phyloP scores from a whole-genome alignment of 1,140 invertebrate species.

The Drosophila punjabiensis region DNA sequence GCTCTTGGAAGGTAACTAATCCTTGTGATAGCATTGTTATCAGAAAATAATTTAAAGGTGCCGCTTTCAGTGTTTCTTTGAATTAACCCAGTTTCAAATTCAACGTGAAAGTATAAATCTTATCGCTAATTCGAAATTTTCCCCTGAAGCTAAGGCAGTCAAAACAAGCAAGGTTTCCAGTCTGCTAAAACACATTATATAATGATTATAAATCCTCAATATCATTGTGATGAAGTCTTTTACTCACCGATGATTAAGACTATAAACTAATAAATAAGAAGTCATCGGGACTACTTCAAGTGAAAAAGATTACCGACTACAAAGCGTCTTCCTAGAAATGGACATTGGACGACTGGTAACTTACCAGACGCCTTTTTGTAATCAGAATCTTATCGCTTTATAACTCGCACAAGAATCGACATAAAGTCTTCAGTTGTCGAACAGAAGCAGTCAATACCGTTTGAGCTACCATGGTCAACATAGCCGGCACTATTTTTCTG shows the following conservation, averaged over 20 bases:
- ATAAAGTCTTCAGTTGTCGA: neutral
- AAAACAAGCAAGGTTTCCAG: neutral
- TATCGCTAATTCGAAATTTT: slow-evolving; percentile 9
- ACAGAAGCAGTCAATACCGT: neutral
- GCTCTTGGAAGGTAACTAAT: neutral
- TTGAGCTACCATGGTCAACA: slow-evolving; percentile 12
- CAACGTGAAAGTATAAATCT: neutral
- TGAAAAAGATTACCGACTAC: neutral
- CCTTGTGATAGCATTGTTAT: neutral
- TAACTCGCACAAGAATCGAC: slow-evolving; percentile 1
- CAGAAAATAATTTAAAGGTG: neutral
- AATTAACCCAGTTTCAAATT: neutral
- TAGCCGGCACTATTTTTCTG: neutral
- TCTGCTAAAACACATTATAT: neutral
- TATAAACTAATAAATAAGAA: slow-evolving; percentile 8
- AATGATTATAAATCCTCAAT: neutral
- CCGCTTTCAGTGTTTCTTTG: neutral
- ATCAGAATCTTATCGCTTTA: neutral
- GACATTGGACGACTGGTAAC: slow-evolving; percentile 10
- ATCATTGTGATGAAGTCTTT: slow-evolving; percentile 2
- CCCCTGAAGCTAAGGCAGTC: neutral
- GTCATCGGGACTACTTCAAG: neutral
- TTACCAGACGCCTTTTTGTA: slow-evolving; percentile 3
- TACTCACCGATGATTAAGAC: neutral
- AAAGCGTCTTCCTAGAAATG: slow-evolving; percentile 11